Percentiles rank a stretch among this genome's conserved stretches.
phyloP scores from a whole-genome alignment of 92 coral and sea anemone genomes.

The Nematostella vectensis region DNA sequence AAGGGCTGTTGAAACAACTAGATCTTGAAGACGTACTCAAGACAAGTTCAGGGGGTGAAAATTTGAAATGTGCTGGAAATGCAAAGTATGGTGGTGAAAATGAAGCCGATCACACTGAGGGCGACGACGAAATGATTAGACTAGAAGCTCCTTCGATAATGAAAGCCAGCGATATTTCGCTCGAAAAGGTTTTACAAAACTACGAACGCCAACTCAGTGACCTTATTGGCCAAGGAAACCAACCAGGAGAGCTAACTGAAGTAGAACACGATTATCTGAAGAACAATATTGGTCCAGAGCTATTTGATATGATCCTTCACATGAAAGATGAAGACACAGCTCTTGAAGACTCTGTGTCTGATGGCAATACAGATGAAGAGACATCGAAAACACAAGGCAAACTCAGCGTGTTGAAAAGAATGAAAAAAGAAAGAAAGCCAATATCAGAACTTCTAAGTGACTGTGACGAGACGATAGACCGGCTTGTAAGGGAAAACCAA shows the following conservation, averaged over 20 bases:
- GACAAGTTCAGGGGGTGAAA: not conserved
- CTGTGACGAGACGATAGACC: slow-evolving; percentile 13
- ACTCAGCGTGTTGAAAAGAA: slow-evolving; percentile 13
- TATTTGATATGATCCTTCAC: slow-evolving; percentile 6
- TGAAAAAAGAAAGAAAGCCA: slow-evolving; percentile 33
- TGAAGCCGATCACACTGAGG: not conserved
- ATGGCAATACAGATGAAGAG: not conserved
- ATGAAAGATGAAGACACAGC: not conserved
- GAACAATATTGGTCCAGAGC: slow-evolving; percentile 17
- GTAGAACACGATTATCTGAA: slow-evolving; percentile 6
- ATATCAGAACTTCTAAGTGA: slow-evolving; percentile 26
- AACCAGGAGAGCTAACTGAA: not conserved
- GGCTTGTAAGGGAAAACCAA: slow-evolving; percentile 30
- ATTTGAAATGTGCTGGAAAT: not conserved
- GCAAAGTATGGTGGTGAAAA: not conserved
- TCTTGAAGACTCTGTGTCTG: not conserved
- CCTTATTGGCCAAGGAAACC: not conserved
- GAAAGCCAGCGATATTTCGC: slow-evolving; percentile 26
- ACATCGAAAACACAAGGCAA: not conserved
- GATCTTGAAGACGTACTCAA: not conserved
- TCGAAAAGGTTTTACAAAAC: slow-evolving; percentile 41
- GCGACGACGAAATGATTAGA: not conserved
- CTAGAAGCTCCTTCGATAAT: slow-evolving; percentile 38
- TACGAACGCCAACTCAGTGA: slow-evolving; percentile 41
- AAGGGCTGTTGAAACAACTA: slow-evolving; percentile 7